Percentiles rank a stretch among this genome's conserved stretches.
Conservation (phyloP, 2,888 invertebrate species). For the Euclidia mi region DNA sequence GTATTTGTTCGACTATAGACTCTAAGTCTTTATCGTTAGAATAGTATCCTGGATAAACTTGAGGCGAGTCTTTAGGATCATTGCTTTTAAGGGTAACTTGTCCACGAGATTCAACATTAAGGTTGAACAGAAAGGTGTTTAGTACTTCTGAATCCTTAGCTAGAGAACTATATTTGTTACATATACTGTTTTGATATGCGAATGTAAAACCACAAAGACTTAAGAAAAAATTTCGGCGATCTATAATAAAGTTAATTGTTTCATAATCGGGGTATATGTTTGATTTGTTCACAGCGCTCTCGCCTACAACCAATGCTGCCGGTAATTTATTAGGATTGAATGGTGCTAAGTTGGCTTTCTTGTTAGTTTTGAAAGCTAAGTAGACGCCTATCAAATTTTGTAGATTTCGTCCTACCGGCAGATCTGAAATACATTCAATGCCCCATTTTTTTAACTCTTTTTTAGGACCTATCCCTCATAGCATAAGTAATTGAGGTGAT, state of each 20-base stretch:
- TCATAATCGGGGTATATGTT: background rate
- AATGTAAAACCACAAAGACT: background rate
- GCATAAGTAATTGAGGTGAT: conserved; percentile 76
- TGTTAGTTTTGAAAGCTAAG: background rate
- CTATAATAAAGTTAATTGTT: conserved; percentile 1
- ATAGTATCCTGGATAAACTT: background rate
- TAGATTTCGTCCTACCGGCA: conserved; percentile 73
- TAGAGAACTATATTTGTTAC: background rate
- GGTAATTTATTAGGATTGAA: background rate
- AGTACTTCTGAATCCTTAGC: background rate
- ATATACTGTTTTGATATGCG: background rate
- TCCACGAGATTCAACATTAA: background rate
- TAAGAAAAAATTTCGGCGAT: background rate
- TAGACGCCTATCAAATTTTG: conserved; percentile 6
- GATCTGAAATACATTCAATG: conserved; percentile 66
- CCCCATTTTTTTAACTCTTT: conserved; percentile 60
- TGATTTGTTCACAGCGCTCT: background rate
- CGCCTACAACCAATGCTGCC: background rate
- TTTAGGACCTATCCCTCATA: conserved; percentile 80
- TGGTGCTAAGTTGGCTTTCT: background rate
- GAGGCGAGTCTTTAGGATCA: background rate
- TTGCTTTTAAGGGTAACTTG: background rate
- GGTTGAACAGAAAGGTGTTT: background rate
- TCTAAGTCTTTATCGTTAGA: background rate
- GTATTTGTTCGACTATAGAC: background rate